Evolutionary conservation across 1,140 invertebrate genomes (phyloP).

Genomic region (Plodia interpunctella): DNA sequence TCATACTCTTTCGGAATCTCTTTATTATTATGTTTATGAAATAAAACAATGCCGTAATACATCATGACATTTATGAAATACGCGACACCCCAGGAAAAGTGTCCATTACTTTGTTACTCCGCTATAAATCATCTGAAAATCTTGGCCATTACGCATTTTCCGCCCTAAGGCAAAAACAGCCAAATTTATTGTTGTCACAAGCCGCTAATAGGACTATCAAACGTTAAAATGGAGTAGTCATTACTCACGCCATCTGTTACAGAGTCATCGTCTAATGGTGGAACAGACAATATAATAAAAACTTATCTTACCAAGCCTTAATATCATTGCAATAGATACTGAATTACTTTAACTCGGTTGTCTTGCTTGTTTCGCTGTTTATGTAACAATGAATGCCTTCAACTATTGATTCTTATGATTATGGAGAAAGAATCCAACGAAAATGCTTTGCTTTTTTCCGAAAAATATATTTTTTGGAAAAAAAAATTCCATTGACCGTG

Average conservation of each 20-base stretch:
- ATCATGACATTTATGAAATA: too few relatives aligned
- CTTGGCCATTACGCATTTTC: background rate
- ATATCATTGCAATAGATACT: background rate
- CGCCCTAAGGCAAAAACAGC: background rate
- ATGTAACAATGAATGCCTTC: too few relatives aligned
- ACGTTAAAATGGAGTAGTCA: conserved; percentile 27
- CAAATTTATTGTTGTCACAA: conserved; percentile 6
- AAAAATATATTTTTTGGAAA: too few relatives aligned
- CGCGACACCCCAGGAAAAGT: too few relatives aligned
- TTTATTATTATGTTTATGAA: too few relatives aligned
- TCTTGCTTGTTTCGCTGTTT: too few relatives aligned
- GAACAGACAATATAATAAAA: background rate
- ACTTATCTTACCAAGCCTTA: background rate
- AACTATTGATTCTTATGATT: too few relatives aligned
- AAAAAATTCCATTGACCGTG: too few relatives aligned
- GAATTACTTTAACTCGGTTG: background rate
- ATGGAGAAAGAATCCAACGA: too few relatives aligned
- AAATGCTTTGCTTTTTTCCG: too few relatives aligned
- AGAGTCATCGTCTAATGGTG: conserved; percentile 29
- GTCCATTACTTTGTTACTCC: background rate
- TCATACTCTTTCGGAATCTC: too few relatives aligned
- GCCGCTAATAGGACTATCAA: conserved; percentile 27
- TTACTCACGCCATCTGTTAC: conserved; percentile 41
- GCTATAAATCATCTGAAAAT: background rate
- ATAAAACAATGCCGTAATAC: too few relatives aligned